phyloP scores from a whole-genome alignment of 2,888 invertebrate genomes.

The Cataglyphis livida region DNA sequence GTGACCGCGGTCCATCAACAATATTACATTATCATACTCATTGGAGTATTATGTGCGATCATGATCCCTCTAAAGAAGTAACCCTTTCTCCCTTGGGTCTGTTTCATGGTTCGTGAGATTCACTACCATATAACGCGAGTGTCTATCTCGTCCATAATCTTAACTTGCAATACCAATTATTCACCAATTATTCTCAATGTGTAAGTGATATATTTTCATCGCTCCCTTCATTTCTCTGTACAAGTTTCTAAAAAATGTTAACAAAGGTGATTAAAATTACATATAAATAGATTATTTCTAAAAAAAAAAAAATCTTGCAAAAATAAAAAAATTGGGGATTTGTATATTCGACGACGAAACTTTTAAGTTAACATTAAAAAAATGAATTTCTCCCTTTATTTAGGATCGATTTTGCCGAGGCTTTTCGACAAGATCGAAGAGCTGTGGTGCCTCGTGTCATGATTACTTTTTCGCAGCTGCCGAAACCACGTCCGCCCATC shows the following conservation, averaged over 20 bases:
- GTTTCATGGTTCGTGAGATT: constrained; percentile 74
- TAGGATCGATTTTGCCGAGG: not conserved
- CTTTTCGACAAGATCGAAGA: not conserved
- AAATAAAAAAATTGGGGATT: not conserved
- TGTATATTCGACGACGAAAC: not conserved
- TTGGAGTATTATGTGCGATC: constrained; percentile 52
- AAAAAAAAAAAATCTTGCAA: too few species aligned
- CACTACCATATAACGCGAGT: constrained; percentile 1
- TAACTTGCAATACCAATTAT: constrained; percentile 16
- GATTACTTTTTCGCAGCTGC: constrained; percentile 51
- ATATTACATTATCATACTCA: constrained; percentile 66
- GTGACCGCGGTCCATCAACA: constrained; percentile 57
- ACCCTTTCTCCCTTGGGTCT: constrained; percentile 72
- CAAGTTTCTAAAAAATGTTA: constrained; percentile 12
- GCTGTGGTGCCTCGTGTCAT: not conserved
- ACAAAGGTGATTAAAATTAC: not conserved
- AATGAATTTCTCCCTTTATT: not conserved
- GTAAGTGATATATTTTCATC: not conserved
- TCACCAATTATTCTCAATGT: not conserved
- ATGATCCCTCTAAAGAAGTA: constrained; percentile 42
- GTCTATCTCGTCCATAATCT: not conserved
- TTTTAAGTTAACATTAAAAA: not conserved
- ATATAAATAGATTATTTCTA: not conserved
- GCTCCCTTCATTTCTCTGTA: not conserved
- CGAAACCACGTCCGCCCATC: constrained; percentile 47